These are phyloP conservation scores for Bellardia bayeri DNA, from an alignment of 2,888 invertebrate genomes.

Conservation along the genomic window DNA sequence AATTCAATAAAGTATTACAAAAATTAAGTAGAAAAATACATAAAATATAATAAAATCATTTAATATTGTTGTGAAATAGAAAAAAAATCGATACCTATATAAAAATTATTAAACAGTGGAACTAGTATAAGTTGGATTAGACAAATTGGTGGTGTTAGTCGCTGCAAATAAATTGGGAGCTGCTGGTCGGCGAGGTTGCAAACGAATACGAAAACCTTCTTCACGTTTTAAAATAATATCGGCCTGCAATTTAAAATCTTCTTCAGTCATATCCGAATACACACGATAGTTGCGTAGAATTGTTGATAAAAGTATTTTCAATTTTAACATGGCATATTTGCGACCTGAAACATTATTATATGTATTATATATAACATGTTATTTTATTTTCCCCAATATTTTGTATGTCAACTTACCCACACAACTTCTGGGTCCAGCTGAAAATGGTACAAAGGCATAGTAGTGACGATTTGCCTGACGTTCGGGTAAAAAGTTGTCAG, in stretches of 20 bases:
- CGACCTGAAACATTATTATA: constrained; percentile 86
- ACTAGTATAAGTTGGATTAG: constrained; percentile 53
- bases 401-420: constrained; percentile 86
- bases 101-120: constrained; percentile 60
- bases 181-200: constrained; percentile 86
- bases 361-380: neutral
- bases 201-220: constrained; percentile 90
- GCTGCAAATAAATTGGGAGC: constrained; percentile 38
- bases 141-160: constrained; percentile 39
- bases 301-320: constrained; percentile 91
- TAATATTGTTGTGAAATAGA: constrained; percentile 29
- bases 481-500: constrained; percentile 94
- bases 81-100: neutral
- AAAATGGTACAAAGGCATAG: constrained; percentile 92
- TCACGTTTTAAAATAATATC: constrained; percentile 91
- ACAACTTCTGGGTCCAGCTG: constrained; percentile 92
- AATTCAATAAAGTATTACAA: constrained; percentile 63
- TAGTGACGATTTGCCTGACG: constrained; percentile 91
- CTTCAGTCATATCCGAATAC: constrained; percentile 88
- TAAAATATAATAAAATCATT: constrained; percentile 46
- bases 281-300: constrained; percentile 90
- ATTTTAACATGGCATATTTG: constrained; percentile 92
- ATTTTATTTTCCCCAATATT: neutral
- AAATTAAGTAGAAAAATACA: constrained; percentile 70
- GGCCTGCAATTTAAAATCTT: constrained; percentile 89